Conservation (phyloP, 2,888 invertebrate species). For the Pediacus dermestoides region DNA sequence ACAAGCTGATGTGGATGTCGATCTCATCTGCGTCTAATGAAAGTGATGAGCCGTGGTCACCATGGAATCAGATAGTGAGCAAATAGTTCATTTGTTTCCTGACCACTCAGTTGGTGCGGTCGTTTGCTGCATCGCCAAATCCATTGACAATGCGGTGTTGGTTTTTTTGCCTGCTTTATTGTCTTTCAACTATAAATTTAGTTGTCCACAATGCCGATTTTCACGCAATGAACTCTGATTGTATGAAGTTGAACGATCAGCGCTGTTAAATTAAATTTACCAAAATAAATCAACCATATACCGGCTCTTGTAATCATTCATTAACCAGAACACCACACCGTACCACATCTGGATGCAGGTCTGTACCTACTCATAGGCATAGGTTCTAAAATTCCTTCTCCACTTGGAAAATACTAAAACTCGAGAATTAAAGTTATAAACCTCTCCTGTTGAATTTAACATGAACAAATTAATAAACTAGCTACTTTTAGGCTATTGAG, state of each 20-base stretch:
- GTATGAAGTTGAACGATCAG: conserved; percentile 11
- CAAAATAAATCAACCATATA: conserved; percentile 12
- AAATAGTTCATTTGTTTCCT: conserved; percentile 29
- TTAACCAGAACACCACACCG: too few species aligned
- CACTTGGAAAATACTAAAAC: too few species aligned
- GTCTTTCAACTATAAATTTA: conserved; percentile 13
- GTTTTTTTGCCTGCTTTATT: conserved; percentile 10
- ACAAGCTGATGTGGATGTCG: conserved; percentile 15
- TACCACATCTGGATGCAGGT: too few species aligned
- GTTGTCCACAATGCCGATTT: conserved; percentile 13
- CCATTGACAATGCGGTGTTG: conserved; percentile 12
- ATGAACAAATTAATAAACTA: too few species aligned
- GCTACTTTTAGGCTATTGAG: too few species aligned
- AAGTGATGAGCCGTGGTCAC: conserved; percentile 28
- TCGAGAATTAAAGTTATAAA: too few species aligned
- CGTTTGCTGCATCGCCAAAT: conserved; percentile 13
- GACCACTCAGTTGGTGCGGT: conserved; percentile 25
- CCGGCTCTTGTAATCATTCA: conserved; percentile 5
- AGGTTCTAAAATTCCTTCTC: too few species aligned
- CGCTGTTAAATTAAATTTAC: conserved; percentile 14
- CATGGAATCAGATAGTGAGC: conserved; percentile 24
- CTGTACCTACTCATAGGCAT: too few species aligned
- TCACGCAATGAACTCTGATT: conserved; percentile 13
- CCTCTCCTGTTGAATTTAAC: too few species aligned
- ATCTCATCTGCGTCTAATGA: conserved; percentile 20